phyloP scores from a whole-genome alignment of 2,888 invertebrate species.

The Caenorhabditis drosophilae region DNA sequence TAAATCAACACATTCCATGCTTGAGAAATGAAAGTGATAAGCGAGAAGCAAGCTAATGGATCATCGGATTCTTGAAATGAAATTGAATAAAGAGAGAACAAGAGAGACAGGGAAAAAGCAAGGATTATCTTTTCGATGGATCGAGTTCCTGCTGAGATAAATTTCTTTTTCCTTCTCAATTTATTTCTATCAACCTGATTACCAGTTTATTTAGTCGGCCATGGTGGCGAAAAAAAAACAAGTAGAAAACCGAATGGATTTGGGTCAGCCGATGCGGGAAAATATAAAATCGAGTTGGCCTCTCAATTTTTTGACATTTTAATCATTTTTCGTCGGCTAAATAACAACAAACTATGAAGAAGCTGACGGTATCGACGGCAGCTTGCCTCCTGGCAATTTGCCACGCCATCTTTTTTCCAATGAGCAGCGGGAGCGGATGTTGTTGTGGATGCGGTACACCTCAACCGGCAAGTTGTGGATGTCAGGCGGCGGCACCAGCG shows the following conservation, averaged over 20 bases:
- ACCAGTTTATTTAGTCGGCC: conserved; percentile 2
- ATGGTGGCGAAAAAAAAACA: too few species aligned
- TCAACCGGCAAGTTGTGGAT: conserved; percentile 48
- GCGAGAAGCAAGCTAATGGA: too few species aligned
- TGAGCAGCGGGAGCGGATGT: conserved; percentile 45
- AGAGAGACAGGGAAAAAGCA: too few species aligned
- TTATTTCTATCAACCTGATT: background rate
- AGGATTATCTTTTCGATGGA: too few species aligned
- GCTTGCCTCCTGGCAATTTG: conserved; percentile 6
- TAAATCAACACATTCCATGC: too few species aligned
- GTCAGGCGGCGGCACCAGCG: conserved; percentile 23
- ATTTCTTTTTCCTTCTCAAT: conserved; percentile 2
- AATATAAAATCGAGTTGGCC: too few species aligned
- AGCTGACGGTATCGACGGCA: conserved; percentile 4
- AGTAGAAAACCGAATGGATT: background rate
- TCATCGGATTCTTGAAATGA: too few species aligned
- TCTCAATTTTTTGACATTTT: too few species aligned
- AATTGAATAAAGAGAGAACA: too few species aligned
- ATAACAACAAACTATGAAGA: background rate
- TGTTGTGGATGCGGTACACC: conserved; percentile 53
- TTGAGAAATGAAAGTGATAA: too few species aligned
- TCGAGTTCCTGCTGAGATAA: too few species aligned
- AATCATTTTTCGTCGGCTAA: too few species aligned
- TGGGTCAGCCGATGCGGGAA: conserved; percentile 2
- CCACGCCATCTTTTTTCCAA: conserved; percentile 28